Evolutionary conservation across 2,113 vertebrate genomes (phyloP).

Genomic region (Tricholaema leucomelas): DNA sequence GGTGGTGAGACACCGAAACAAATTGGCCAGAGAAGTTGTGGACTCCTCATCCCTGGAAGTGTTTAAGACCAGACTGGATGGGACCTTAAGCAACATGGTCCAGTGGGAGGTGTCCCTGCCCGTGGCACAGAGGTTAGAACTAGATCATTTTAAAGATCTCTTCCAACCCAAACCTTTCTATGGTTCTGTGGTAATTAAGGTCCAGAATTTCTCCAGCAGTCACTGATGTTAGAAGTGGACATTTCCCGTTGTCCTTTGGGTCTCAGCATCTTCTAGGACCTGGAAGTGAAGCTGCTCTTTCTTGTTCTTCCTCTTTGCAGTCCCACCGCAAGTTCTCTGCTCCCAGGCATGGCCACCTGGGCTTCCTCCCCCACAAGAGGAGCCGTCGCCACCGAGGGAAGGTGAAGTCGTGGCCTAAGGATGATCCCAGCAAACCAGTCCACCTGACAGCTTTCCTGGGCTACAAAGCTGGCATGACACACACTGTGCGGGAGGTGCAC

Average conservation of each 20-base stretch:
- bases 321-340: constrained; percentile 85
- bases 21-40: too few species aligned
- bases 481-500: constrained; percentile 79
- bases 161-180: too few species aligned
- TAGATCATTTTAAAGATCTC: too few species aligned
- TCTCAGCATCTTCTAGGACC: fast-evolving
- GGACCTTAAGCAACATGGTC: too few species aligned
- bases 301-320: not conserved
- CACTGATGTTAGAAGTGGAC: not conserved
- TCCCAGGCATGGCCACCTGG: constrained; percentile 81
- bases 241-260: not conserved
- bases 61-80: too few species aligned
- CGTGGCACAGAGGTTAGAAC: too few species aligned
- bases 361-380: constrained; percentile 81
- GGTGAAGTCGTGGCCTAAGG: constrained; percentile 82
- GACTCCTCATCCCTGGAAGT: too few species aligned
- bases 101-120: too few species aligned
- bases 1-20: too few species aligned
- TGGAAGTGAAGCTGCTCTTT: not conserved
- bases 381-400: constrained; percentile 80
- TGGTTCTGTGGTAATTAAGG: not conserved
- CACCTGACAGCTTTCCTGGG: constrained; percentile 84
- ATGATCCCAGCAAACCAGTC: constrained; percentile 78
- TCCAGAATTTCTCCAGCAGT: not conserved
- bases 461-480: constrained; percentile 86